Conservation (phyloP, 2,797 vertebrate species). For the Lacerta agilis region DNA sequence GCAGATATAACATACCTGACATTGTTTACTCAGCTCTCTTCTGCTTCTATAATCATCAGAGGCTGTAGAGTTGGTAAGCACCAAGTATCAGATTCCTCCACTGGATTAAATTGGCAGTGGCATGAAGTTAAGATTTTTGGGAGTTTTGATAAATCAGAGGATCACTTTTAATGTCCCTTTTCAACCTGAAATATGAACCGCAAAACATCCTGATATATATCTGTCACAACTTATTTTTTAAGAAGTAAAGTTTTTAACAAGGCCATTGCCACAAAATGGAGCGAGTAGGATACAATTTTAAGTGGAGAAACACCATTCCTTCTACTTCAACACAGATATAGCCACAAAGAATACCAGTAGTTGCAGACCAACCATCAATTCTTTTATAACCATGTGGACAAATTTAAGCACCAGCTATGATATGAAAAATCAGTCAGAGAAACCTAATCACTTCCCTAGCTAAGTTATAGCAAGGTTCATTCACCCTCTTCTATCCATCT, state of each 20-base stretch:
- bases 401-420: not conserved
- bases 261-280: not conserved
- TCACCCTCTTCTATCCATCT: not conserved
- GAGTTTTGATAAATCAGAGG: not conserved
- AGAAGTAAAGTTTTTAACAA: not conserved
- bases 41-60: not conserved
- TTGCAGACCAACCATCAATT: not conserved
- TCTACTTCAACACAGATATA: not conserved
- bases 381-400: not conserved
- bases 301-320: not conserved
- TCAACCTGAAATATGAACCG: not conserved
- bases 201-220: not conserved
- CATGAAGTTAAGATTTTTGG: not conserved
- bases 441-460: not conserved
- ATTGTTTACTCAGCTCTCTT: not conserved
- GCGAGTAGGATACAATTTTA: not conserved
- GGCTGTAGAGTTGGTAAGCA: not conserved
- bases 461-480: not conserved
- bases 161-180: not conserved
- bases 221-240: not conserved
- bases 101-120: not conserved
- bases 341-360: not conserved
- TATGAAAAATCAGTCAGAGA: not conserved
- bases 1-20: not conserved
- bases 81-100: not conserved